These are phyloP conservation scores for human DNA, from an alignment of 2,113 vertebrate genomes.

Conservation along the genomic window GRCh38 chr4:100481001-100481500, in stretches of 20 bases:
- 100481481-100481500: background rate
- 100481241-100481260: background rate
- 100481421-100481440: background rate
- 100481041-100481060: background rate
- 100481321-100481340: background rate
- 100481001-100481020: background rate
- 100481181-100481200: background rate
- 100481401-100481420: background rate
- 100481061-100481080: background rate
- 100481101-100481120: background rate
- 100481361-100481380: background rate
- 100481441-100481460: background rate
- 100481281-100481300: background rate
- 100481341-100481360: background rate
- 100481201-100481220: background rate
- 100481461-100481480: background rate
- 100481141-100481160: background rate
- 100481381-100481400: background rate
- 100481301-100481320: background rate
- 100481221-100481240: background rate
- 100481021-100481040: background rate
- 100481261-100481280: background rate
- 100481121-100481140: background rate
- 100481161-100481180: background rate
- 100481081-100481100: background rate